A percentile compares a stretch with the other conserved stretches of the same genome.
phyloP scores from a whole-genome alignment of 1,140 invertebrate genomes.

The Eurosta solidaginis region DNA sequence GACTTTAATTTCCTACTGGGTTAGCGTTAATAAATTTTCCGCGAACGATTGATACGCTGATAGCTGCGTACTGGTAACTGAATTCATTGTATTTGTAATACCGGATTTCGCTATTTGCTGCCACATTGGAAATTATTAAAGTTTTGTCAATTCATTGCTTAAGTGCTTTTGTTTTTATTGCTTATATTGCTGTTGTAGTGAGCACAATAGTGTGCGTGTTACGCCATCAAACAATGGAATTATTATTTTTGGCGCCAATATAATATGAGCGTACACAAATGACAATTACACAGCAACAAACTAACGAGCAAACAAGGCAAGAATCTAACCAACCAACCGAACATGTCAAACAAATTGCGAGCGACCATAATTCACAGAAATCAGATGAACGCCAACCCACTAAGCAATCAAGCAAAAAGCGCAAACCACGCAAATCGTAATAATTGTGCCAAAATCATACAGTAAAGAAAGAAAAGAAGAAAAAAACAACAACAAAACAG shows the following conservation, averaged over 20 bases:
- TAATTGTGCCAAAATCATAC: neutral
- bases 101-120: neutral
- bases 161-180: neutral
- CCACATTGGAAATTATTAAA: neutral
- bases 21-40: neutral
- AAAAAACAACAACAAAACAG: neutral
- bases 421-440: neutral
- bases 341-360: neutral
- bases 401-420: neutral
- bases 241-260: conserved; percentile 27
- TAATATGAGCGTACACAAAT: neutral
- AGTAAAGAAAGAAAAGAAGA: neutral
- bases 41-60: neutral
- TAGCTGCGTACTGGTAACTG: neutral
- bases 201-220: neutral
- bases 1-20: neutral
- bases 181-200: too few species aligned
- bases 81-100: neutral
- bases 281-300: neutral
- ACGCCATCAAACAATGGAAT: conserved; percentile 5
- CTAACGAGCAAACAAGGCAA: too few species aligned
- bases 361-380: neutral
- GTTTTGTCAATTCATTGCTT: neutral
- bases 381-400: neutral
- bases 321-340: neutral